Base-by-base conservation (phyloP, 2,888 invertebrate genomes). In the Caenorhabditis parvicauda region DNA sequence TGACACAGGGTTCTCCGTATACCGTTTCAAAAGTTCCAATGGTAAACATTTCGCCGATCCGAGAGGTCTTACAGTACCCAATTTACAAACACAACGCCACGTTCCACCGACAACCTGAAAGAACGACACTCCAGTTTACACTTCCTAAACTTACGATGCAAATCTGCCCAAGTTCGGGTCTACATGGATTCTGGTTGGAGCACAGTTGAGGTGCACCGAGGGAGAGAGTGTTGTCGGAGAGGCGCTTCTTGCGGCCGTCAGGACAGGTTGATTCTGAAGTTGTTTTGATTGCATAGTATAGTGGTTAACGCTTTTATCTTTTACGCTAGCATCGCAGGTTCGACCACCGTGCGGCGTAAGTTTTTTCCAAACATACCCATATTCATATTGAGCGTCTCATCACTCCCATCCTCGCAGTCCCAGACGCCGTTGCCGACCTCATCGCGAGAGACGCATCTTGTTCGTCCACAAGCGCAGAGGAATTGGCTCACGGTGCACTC, bases 391-490 rank as follows among this genome's bases (percentile, higher is more conserved):
- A 64, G 43, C n/a, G 59, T 52, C 46, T 72, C 72, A 49, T 72
- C 72, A 4, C 63, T 59, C 2, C 72, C 72, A 51, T 72, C 72
- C 41, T 65, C 67, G 42, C 72, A 72, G 45, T 72, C 72, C 54
- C 67, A 64, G 27, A 72, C 70, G 37, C 83, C 83, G 71, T 84
- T 82, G 35, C 79, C 77, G 47, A 83, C 80, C 57, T 76, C 66
- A 28, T 74, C 72, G 29, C 69, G 57, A 45, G 75, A 78, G 54
- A 84, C 77, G 71, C 84, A 84, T 42, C 81, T 74, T 29, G 83
- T 83, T 44, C 74, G 68, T 9, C 84, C 84, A 73, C 84, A 84
- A 22, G 77, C 62, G 65, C 84, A 84, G 54, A 81, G 79, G 61
- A 82, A 82, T 72, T 84, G 82, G 51, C 77, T 73, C 17, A 76